Base-by-base conservation (phyloP, 2,113 vertebrate genomes). In the Lophochroa leadbeateri region DNA sequence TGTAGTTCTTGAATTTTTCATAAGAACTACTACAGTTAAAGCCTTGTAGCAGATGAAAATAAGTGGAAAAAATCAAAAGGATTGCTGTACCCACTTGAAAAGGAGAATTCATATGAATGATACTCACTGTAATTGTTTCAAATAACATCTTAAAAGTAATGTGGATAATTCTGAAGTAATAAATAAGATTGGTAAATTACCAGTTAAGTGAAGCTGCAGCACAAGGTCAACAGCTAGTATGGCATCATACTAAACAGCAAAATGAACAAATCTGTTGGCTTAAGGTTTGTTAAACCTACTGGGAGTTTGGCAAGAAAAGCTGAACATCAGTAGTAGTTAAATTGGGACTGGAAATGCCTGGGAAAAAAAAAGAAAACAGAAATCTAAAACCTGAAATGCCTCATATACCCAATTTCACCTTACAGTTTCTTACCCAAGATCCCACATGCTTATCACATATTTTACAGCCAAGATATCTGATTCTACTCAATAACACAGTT, bases 21-120 rank as follows among this genome's bases (percentile, higher is more conserved):
- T 78, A 77, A 94, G 86, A 95, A 81, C n/a, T 75, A 43, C 83
- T 86, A 81, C 63, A 92, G 90, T 88, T 93, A 67, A 86, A 90
- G 44, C 24, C 28, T 76, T 71, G 24, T 21, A 69, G 75, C 60
- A 63, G 41, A 91, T 58, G 90, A 92, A 96, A 95, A 88, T 77
- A 86, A 88, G 33, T 49, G 23, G 41, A 50, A 53, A 94, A 92
- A 93, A 94, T 93, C 23, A 94, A 78, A 95, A 92, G 37, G 33
- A 24, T 84, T 89, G 35, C 47, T 86, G 43, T 79, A 60, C 4
- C 43, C 69, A 75, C 88, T 95, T 86, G 83, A 95, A 86, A 92
- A 60, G 29, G n/a, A 72, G n/a, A 64, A 84, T 83, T 82, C 37
- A 10, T 43, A 23, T 72, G 70, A 95, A 85, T 88, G 57, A 65